Base-by-base conservation (phyloP, 2,113 vertebrate genomes). In the Polypterus bichir region DNA sequence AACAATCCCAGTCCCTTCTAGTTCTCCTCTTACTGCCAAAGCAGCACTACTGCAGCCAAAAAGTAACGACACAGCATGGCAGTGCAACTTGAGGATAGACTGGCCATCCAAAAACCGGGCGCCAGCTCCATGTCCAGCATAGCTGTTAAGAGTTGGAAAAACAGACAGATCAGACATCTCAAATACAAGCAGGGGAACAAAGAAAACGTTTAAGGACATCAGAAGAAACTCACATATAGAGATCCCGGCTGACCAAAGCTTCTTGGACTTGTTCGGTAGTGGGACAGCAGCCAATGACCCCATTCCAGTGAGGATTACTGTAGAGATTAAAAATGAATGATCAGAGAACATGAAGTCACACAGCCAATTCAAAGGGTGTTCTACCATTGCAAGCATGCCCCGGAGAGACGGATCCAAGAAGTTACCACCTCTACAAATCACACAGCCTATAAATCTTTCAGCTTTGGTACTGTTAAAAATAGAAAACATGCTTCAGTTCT, bases 31-130 rank as follows among this genome's bases (percentile, higher is more conserved):
- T 46, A 92, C 83, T 1, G 89, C 84, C 11, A 97, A 79, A 4
- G 89, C 90, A 0, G 88, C 93, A 3, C 93, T 97, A 69, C 92
- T 96, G 73, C 93, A 97, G 49, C 93, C 92, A 0, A 97, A 88
- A 3, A 97, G 80, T 44, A 97, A 70, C 3, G 86, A 78, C 1
- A 87, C 91, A 0, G 90, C 86, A 4, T 76, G 82, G 75, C 93
- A 84, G 44, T 72, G 78, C 46, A 78, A 76, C 4, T 83, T 84
- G 60, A 90, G 74, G 10, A 94, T 64, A 0, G 74, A 68, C 61
- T 88, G 87, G 2, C 83, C 76, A 4, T 91, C 87, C 1, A 97
- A 77, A 64, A 93, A 91, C 0, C 86, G 83, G 1, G 86, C 85
- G 0, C 93, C 93, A 0, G 92, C 90, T 0, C 93, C 93, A 0